phyloP scores from a whole-genome alignment of 2,797 vertebrate genomes.

The Sarcoramphus papa region DNA sequence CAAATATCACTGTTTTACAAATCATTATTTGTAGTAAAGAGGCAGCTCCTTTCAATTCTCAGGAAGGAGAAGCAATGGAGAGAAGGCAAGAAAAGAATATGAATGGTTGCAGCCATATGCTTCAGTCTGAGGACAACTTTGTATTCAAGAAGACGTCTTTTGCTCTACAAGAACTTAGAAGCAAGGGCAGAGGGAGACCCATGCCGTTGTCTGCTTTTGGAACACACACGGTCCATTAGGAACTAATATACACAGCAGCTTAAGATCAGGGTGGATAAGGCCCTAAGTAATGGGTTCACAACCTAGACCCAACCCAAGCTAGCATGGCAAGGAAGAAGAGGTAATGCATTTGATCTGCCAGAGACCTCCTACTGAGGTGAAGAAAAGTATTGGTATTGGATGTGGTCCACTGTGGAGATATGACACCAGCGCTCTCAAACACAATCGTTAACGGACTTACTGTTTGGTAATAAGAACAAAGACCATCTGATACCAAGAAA shows the following conservation, averaged over 20 bases:
- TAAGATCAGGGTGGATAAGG: background rate
- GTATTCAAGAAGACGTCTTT: too few relatives aligned
- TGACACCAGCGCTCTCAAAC: background rate
- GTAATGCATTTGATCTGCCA: background rate
- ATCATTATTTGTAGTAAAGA: background rate
- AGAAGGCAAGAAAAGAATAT: background rate
- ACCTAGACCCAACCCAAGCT: background rate
- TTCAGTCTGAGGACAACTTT: background rate
- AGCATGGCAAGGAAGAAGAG: background rate
- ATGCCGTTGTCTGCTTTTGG: background rate
- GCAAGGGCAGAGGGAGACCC: background rate
- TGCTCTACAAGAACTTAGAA: background rate
- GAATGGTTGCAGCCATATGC: background rate
- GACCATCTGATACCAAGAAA: background rate
- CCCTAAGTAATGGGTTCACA: background rate
- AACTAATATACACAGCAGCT: background rate
- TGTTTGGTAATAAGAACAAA: background rate
- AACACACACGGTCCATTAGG: rapidly evolving
- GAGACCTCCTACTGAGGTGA: background rate
- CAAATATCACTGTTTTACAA: background rate
- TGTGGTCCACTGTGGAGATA: background rate
- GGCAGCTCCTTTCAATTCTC: background rate
- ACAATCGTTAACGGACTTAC: background rate
- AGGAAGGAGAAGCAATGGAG: background rate
- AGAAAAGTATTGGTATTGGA: background rate